Evolutionary conservation across 2,113 vertebrate species (phyloP).

Genomic region (Clinocottus analis): DNA sequence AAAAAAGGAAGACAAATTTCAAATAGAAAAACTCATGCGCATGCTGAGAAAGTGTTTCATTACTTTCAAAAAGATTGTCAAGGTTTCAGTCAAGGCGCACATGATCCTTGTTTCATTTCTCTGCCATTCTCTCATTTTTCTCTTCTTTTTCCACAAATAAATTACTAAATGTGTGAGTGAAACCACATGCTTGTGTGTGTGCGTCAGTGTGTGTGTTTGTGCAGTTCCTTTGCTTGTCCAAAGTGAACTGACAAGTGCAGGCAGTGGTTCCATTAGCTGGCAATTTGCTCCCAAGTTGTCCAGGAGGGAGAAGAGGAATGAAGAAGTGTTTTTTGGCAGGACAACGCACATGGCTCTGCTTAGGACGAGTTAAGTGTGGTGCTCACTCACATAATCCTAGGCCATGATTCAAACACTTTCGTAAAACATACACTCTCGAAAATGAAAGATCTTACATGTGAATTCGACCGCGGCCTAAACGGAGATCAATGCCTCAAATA

Average conservation of each 20-base stretch:
- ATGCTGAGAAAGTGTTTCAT: constrained; percentile 83
- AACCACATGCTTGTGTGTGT: constrained; percentile 76
- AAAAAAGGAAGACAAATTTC: constrained; percentile 66
- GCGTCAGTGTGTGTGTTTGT: constrained; percentile 19
- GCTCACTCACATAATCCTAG: constrained; percentile 53
- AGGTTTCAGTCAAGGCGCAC: constrained; percentile 76
- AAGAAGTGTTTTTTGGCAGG: constrained; percentile 76
- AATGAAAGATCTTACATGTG: neutral
- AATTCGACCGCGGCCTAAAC: constrained; percentile 13
- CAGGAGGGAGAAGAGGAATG: constrained; percentile 73
- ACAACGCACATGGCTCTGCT: constrained; percentile 86
- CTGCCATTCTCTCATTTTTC: constrained; percentile 57
- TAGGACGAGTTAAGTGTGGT: constrained; percentile 74
- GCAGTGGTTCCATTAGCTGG: constrained; percentile 85
- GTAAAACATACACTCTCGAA: constrained; percentile 14
- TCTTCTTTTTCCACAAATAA: constrained; percentile 66
- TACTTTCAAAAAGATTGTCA: constrained; percentile 79
- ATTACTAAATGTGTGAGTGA: constrained; percentile 80
- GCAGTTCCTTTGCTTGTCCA: constrained; percentile 56
- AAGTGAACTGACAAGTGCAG: constrained; percentile 79
- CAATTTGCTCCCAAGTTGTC: constrained; percentile 87
- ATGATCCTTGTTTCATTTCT: constrained; percentile 75
- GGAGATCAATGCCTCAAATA: constrained; percentile 31
- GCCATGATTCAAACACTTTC: constrained; percentile 57
- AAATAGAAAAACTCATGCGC: constrained; percentile 63